These are phyloP conservation scores for Agonum fuliginosum DNA, from an alignment of 2,888 invertebrate species.

Conservation along the genomic window DNA sequence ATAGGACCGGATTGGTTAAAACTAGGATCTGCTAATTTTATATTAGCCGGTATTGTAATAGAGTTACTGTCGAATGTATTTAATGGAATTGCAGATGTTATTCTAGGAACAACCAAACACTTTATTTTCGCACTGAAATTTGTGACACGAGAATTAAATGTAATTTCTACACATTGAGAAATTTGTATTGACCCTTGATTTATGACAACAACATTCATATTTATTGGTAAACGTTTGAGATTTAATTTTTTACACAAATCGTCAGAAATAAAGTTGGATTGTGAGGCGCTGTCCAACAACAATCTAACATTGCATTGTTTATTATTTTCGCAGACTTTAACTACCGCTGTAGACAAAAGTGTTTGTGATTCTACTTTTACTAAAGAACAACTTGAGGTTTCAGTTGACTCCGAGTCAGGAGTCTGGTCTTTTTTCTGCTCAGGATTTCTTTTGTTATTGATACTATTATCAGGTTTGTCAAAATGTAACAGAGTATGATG, in stretches of 20 bases:
- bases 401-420: no score
- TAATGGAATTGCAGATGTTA: not conserved
- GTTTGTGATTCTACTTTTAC: no score
- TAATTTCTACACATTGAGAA: not conserved
- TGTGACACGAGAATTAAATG: not conserved
- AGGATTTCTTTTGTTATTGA: no score
- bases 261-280: not conserved
- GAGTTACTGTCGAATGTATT: not conserved
- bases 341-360: no score
- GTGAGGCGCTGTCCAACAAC: no score
- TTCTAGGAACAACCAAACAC: conserved; percentile 20
- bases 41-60: not conserved
- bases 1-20: not conserved
- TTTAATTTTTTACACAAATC: not conserved
- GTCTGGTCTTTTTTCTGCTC: no score
- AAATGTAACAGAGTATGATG: no score
- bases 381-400: no score
- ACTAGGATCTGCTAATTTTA: conserved; percentile 1
- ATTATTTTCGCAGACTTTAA: no score
- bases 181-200: not conserved
- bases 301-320: no score
- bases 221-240: not conserved
- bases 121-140: not conserved
- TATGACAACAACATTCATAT: not conserved
- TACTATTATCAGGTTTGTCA: no score